Evolutionary conservation across 1,140 invertebrate species (phyloP).

Genomic region (Eufriesea mexicana): DNA sequence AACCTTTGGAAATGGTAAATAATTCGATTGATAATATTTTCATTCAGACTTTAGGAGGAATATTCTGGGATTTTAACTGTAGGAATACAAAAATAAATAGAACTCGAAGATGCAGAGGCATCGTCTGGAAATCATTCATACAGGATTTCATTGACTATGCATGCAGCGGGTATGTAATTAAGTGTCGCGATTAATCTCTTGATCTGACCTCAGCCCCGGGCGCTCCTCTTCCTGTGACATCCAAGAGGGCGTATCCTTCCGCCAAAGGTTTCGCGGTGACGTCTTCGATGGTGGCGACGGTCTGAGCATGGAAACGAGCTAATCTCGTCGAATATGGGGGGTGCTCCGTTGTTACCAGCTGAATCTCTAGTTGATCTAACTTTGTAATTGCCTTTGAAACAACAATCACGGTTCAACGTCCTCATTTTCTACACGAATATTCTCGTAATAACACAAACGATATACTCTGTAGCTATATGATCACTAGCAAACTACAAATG

Average conservation of each 20-base stretch:
- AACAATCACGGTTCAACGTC: neutral
- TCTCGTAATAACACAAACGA: too few relatives aligned
- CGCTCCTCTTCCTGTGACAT: conserved; percentile 86
- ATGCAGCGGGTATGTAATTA: neutral
- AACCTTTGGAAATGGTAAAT: too few relatives aligned
- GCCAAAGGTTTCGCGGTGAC: conserved; percentile 85
- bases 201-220: conserved; percentile 85
- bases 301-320: conserved; percentile 86
- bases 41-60: too few relatives aligned
- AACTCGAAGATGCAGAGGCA: too few relatives aligned
- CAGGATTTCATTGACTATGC: neutral
- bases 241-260: conserved; percentile 89
- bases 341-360: conserved; percentile 87
- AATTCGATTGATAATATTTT: too few relatives aligned
- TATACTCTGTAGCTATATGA: too few relatives aligned
- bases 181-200: conserved; percentile 23
- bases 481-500: too few relatives aligned
- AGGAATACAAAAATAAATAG: too few relatives aligned
- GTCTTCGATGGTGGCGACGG: conserved; percentile 86
- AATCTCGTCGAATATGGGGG: conserved; percentile 85
- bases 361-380: conserved; percentile 90
- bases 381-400: conserved; percentile 86
- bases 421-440: too few relatives aligned
- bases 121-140: neutral
- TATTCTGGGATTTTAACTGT: too few relatives aligned